Evolutionary conservation across 1,140 invertebrate genomes (phyloP), one percentile per base, ranked within the genome.

Genomic region (Cydia strobilella): DNA sequence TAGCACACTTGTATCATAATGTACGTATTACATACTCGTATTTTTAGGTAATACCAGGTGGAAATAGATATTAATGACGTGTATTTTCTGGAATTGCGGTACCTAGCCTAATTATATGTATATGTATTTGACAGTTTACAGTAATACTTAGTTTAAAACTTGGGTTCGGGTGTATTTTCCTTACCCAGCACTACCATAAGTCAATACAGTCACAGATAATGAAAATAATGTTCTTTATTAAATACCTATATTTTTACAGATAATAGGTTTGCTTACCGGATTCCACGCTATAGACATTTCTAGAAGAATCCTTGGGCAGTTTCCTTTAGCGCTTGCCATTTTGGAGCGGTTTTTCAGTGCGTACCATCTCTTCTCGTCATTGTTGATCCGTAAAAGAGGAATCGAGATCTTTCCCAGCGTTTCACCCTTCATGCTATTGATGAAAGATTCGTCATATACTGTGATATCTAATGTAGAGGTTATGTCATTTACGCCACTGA

Each of bases 401-500:
- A 92, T 88, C 1, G 88, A 86, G 72, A 92, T 76, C 75, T 88
- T 90, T 0, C 90, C 90, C 3, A 92, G 82, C 2, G 79, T 87
- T 59, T 90, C 90, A 94, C 65, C 97, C 94, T 76, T 96, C 96
- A 88, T 85, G 3, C 84, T 86, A 48, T 85, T 87, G 42, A 92
- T 85, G 54, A 91, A 82, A 2, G 88, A 90, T 75, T 92, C 88
- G 69, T 91, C 89, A 65, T 88, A 84, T 3, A 92, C 83, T 35
- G 83, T 85, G 48, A 92, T 88, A 45, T 87, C 87, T 76, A 91
- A 74, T 6, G 85, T 87, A n/a, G 89, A 90, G 25, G 89, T 92
- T 3, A 92, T 80, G 69, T 92, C 90, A 69, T 88, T 90, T 27
- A 92, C 79, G 18, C 75, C 75, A 77, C 90, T 92, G 79, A 25